These are phyloP conservation scores for Trididemnum clinides DNA, from an alignment of 23 tunicate genomes.

Conservation along the genomic window DNA sequence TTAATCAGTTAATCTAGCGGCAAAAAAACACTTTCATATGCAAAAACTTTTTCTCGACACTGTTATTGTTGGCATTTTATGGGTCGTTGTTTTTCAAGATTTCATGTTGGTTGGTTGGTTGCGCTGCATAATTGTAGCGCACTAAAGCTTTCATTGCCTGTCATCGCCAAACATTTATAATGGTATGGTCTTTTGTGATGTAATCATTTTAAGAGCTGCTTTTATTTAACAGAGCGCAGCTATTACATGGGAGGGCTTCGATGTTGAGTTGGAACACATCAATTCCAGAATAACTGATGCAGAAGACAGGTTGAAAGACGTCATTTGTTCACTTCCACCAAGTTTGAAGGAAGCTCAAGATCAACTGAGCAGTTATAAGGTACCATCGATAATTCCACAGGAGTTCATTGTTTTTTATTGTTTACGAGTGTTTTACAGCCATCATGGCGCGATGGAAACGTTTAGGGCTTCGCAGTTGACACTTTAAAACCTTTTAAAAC, in stretches of 20 bases:
- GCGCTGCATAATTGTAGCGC: no score
- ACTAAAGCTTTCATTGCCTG: no score
- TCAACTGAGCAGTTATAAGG: conserved; percentile 56
- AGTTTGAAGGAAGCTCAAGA: conserved; percentile 54
- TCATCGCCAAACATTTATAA: no score
- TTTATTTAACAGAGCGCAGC: conserved; percentile 62
- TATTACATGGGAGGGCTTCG: conserved; percentile 88
- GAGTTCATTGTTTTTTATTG: neutral
- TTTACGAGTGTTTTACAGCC: neutral
- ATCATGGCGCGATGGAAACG: no score
- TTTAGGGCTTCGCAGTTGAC: no score
- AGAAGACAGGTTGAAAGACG: conserved; percentile 46
- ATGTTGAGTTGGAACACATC: conserved; percentile 71
- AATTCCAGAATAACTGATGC: conserved; percentile 38
- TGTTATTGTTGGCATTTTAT: no score
- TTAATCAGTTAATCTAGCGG: neutral
- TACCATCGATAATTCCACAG: neutral
- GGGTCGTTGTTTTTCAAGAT: no score
- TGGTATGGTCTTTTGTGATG: no score
- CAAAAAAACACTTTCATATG: neutral
- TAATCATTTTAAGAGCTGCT: neutral
- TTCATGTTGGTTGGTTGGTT: no score
- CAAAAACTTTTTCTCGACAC: no score
- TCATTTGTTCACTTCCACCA: conserved; percentile 60
- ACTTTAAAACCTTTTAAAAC: no score